Evolutionary conservation across 2,797 vertebrate genomes (phyloP), one percentile per base, ranked within the genome.

Genomic region (Anguilla pacifica): DNA sequence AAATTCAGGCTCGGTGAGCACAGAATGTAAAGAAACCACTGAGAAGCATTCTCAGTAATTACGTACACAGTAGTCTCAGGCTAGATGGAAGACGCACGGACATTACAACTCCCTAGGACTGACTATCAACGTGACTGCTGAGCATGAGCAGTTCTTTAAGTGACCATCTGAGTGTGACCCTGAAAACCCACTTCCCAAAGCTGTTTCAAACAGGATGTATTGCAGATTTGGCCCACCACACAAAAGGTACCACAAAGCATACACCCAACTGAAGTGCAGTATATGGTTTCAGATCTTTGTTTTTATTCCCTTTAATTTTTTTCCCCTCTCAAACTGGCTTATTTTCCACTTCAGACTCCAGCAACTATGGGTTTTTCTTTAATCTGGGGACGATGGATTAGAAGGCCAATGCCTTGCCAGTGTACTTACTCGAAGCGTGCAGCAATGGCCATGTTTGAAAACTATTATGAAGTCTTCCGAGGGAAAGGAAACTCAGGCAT

Each of bases 151-250:
- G 31, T 35, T 83, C 84, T 84, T 85, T 85, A n/a, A 77, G 87
- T 88, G 87, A 83, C 11, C 51, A 39, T 84, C 31, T 85, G 51
- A 84, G 31, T 11, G 6, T 67, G 49, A 59, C 51, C 28, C 87
- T 72, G 83, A 31, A 88, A 59, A 84, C 87, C 67, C 67, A 85
- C 84, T 85, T 85, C 87, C 87, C 83, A 74, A 84, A 88, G 22
- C 67, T 84, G 84, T 88, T 82, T 57, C 82, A 88, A 74, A 74
- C 87, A 88, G 87, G 87, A 88, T 85, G 53, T 59, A 67, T 61
- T 57, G 82, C 28, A n/a, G 61, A 9, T 51, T 55, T 82, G 49
- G 82, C 39, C 35, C n/a, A 10, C 87, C 83, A 85, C 82, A 88
- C 84, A 55, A 88, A 85, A 84, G 67, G 39, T 25, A 28, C 87